A percentile compares a stretch with the other conserved stretches of the same genome.
Conservation (phyloP, 2,888 invertebrate species). For the Drosophila maculinotata region DNA sequence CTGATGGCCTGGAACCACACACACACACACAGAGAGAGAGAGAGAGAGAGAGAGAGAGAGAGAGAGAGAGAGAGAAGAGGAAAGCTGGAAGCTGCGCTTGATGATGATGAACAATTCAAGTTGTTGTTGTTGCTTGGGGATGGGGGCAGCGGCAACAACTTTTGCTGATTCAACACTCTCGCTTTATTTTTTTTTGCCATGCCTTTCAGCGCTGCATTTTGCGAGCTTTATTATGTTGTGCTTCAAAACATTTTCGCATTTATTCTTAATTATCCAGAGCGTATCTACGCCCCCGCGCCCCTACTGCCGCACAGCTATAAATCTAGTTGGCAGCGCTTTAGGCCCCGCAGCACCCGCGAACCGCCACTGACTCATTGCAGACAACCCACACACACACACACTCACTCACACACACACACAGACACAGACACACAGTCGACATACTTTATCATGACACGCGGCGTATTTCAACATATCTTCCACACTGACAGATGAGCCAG, state of each 20-base stretch:
- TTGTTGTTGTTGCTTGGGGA: conserved; percentile 38
- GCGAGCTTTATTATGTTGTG: conserved; percentile 24
- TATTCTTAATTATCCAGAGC: conserved; percentile 79
- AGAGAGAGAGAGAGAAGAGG: not conserved
- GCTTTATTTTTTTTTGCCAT: conserved; percentile 30
- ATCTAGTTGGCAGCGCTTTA: conserved; percentile 71
- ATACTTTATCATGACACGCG: conserved; percentile 78
- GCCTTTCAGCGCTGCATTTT: conserved; percentile 10
- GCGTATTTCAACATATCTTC: conserved; percentile 81
- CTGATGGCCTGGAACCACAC: conserved; percentile 51
- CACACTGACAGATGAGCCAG: conserved; percentile 78
- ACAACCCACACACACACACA: conserved; percentile 15
- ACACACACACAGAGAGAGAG: conserved; percentile 2
- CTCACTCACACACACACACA: not conserved
- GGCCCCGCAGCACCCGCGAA: conserved; percentile 22
- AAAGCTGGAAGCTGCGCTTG: conserved; percentile 18
- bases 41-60: not conserved
- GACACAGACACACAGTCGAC: conserved; percentile 49
- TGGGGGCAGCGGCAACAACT: conserved; percentile 45
- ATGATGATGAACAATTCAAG: conserved; percentile 48
- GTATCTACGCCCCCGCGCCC: conserved; percentile 10
- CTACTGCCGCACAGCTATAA: conserved; percentile 43
- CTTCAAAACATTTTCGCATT: conserved; percentile 74
- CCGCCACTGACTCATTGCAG: conserved; percentile 27
- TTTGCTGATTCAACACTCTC: conserved; percentile 71